phyloP scores from a whole-genome alignment of 2,888 invertebrate species.

The Ypsolopha sequella region DNA sequence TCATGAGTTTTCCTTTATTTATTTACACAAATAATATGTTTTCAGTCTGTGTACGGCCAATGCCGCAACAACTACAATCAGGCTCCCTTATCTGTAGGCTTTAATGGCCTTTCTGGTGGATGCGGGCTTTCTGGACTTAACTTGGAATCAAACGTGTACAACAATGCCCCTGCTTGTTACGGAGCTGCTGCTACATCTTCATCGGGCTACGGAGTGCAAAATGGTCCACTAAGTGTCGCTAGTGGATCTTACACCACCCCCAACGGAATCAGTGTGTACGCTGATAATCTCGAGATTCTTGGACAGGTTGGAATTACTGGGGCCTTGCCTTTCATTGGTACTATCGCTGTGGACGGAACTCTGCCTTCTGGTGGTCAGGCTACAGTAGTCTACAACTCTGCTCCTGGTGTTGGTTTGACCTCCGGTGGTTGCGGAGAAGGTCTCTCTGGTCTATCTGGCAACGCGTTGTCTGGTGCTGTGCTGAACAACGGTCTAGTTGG shows the following conservation, averaged over 20 bases:
- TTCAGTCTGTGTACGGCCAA: too few relatives aligned
- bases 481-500: neutral
- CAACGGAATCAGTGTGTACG: conserved; percentile 24
- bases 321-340: conserved; percentile 15
- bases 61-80: too few relatives aligned
- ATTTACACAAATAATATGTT: too few relatives aligned
- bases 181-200: too few relatives aligned
- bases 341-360: conserved; percentile 20
- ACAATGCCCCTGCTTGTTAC: too few relatives aligned
- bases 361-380: neutral
- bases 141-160: too few relatives aligned
- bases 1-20: too few relatives aligned
- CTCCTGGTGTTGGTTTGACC: neutral
- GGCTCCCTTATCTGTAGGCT: too few relatives aligned
- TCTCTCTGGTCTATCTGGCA: neutral
- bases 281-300: conserved; percentile 21
- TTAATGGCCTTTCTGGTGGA: too few relatives aligned
- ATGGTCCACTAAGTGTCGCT: conserved; percentile 22
- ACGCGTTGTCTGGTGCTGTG: neutral
- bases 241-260: conserved; percentile 27
- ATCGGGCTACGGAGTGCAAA: conserved; percentile 6
- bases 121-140: too few relatives aligned
- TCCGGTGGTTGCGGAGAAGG: neutral
- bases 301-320: conserved; percentile 13
- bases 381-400: neutral